phyloP scores from a whole-genome alignment of 1,140 invertebrate genomes.

The Drosophila trapezifrons region DNA sequence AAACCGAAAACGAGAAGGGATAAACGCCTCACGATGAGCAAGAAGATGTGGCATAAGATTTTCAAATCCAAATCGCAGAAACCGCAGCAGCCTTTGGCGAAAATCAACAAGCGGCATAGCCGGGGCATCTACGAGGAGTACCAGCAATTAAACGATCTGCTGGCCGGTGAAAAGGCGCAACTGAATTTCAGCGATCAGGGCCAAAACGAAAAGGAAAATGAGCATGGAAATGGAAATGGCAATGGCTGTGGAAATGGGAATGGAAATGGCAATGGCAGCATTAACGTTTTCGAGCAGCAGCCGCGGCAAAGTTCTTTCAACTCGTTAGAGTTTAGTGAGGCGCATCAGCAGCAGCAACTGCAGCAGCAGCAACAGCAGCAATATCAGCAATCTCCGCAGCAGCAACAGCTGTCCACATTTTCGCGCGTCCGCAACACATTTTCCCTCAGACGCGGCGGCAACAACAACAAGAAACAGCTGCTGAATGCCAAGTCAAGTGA shows the following conservation, averaged over 20 bases:
- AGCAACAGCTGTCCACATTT: conserved; percentile 79
- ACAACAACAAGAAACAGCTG: conserved; percentile 45
- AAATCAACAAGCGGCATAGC: conserved; percentile 77
- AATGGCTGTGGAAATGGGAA: conserved; percentile 32
- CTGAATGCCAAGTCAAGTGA: conserved; percentile 72
- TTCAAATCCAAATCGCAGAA: conserved; percentile 79
- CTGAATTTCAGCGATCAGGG: conserved; percentile 21
- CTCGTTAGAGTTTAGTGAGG: conserved; percentile 66
- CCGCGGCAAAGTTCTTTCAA: conserved; percentile 77
- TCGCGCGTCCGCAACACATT: conserved; percentile 80
- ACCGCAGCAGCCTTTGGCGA: conserved; percentile 58
- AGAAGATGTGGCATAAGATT: conserved; percentile 83
- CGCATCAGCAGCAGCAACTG: conserved; percentile 51
- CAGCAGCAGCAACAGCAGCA: conserved; percentile 27
- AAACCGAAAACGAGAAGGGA: conserved; percentile 1
- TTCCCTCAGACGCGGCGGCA: conserved; percentile 59
- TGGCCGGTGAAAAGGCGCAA: conserved; percentile 52
- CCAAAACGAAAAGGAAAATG: conserved; percentile 59
- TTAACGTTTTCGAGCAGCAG: conserved; percentile 70
- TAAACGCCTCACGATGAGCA: conserved; percentile 65
- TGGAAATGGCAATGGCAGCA: conserved; percentile 36
- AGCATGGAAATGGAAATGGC: conserved; percentile 48
- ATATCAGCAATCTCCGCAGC: conserved; percentile 8
- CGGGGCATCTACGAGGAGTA: conserved; percentile 77
- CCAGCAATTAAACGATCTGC: conserved; percentile 70